These are phyloP conservation scores for Carassius gibelio DNA, from an alignment of 2,113 vertebrate genomes.

Conservation along the genomic window DNA sequence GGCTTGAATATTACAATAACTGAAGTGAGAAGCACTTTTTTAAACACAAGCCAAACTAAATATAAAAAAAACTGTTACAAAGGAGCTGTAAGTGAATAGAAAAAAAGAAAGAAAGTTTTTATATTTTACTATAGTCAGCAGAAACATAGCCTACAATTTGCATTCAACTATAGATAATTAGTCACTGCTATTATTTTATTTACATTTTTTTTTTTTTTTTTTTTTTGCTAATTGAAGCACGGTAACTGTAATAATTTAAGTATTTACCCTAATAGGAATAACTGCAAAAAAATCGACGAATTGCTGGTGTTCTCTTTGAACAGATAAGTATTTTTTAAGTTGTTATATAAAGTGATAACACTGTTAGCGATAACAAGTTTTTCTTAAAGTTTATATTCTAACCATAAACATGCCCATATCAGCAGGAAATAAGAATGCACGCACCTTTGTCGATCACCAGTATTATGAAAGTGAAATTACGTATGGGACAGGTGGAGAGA, in stretches of 20 bases:
- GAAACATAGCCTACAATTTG: neutral
- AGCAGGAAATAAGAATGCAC: neutral
- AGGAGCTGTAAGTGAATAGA: neutral
- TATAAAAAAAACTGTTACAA: neutral
- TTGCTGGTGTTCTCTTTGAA: neutral
- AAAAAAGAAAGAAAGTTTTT: too few relatives aligned
- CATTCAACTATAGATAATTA: neutral
- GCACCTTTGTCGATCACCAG: neutral
- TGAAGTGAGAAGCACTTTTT: neutral
- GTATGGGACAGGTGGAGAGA: neutral
- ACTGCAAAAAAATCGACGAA: neutral
- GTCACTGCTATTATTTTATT: neutral
- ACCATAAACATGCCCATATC: neutral
- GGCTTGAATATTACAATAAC: neutral
- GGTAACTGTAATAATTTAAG: neutral
- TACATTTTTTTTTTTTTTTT: too few relatives aligned
- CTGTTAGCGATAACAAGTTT: neutral
- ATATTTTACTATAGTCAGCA: neutral
- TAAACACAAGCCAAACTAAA: neutral
- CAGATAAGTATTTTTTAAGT: neutral
- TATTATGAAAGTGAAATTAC: slow-evolving; percentile 9
- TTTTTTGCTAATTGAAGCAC: neutral
- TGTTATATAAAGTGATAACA: neutral
- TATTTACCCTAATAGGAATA: neutral
- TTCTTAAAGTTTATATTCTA: neutral